Evolutionary conservation across 2,113 vertebrate genomes (phyloP), one percentile per base, ranked within the genome.

Genomic region (Chinchilla lanigera): DNA sequence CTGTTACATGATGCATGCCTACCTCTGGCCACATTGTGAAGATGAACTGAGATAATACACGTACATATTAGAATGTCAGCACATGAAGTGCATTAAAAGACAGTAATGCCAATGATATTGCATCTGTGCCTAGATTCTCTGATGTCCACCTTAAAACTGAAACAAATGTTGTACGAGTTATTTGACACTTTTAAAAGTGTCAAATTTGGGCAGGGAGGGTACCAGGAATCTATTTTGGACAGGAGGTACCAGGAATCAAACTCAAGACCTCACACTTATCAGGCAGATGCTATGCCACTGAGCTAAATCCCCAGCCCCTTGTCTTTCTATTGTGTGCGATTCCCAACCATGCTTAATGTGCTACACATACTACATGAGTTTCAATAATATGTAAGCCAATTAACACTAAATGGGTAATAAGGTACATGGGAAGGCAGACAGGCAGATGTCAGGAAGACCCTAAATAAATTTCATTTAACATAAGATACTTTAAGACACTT

Each of bases 401-500:
- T 88, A 91, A 52, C 82, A 86, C 38, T 93, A 81, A 75, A 8
- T 69, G 58, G 26, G 60, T 50, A 56, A 44, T 50, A 4, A 60
- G 50, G 60, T 77, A 92, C 28, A 22, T 3, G 3, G 7, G 67
- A 93, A 80, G 20, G n/a, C 12, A 96, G 30, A 86, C 9, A 86
- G 22, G 24, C 7, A 89, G 58, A 86, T 50, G 14, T 93, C 22
- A 97, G 38, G 30, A 96, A 96, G n/a, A 89, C 58, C 13, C 52
- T 85, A 69, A 61, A 60, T 93, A 92, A 67, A 85, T 56, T 65
- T 56, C 52, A 83, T 87, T 28, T 87, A 47, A 80, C 71, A 94
- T 92, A 83, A 5, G 52, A 19, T 35, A 92, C n/a, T 87, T 83
- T n/a, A 81, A 92, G 50, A 65, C 83, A 71, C 90, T 80, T 92